Conservation (phyloP, 2,888 invertebrate genomes). For the Dioctria linearis region DNA sequence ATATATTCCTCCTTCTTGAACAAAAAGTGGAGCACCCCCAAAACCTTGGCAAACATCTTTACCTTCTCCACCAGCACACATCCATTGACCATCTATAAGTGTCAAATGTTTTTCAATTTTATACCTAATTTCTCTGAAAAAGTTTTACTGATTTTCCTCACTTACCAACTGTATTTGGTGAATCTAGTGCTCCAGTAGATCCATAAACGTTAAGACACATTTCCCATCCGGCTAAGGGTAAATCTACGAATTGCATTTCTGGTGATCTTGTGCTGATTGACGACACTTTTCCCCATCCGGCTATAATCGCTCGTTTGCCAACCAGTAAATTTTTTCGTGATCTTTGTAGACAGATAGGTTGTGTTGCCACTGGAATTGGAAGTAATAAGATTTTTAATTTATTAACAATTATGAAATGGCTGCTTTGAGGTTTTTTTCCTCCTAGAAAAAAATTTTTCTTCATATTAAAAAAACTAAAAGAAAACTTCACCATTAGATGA, state of each 20-base stretch:
- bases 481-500: too few species aligned
- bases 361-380: slow-evolving; percentile 78
- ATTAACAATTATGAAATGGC: too few species aligned
- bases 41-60: slow-evolving; percentile 86
- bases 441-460: too few species aligned
- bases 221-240: slow-evolving; percentile 79
- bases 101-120: background rate
- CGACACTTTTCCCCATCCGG: slow-evolving; percentile 79
- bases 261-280: slow-evolving; percentile 71
- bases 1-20: slow-evolving; percentile 76
- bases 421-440: too few species aligned
- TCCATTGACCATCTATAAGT: slow-evolving; percentile 73
- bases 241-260: slow-evolving; percentile 78
- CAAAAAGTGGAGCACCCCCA: slow-evolving; percentile 82
- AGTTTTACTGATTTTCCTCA: background rate
- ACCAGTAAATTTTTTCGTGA: slow-evolving; percentile 69
- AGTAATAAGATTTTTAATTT: background rate
- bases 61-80: slow-evolving; percentile 84
- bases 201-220: slow-evolving; percentile 80
- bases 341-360: slow-evolving; percentile 79
- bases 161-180: slow-evolving; percentile 70
- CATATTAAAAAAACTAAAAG: too few species aligned
- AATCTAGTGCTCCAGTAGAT: slow-evolving; percentile 75
- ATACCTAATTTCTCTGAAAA: background rate
- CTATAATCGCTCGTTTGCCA: slow-evolving; percentile 69